Percentiles rank a stretch among this genome's conserved stretches.
phyloP scores from a whole-genome alignment of 2,888 invertebrate species.

The Peribatodes rhomboidaria region DNA sequence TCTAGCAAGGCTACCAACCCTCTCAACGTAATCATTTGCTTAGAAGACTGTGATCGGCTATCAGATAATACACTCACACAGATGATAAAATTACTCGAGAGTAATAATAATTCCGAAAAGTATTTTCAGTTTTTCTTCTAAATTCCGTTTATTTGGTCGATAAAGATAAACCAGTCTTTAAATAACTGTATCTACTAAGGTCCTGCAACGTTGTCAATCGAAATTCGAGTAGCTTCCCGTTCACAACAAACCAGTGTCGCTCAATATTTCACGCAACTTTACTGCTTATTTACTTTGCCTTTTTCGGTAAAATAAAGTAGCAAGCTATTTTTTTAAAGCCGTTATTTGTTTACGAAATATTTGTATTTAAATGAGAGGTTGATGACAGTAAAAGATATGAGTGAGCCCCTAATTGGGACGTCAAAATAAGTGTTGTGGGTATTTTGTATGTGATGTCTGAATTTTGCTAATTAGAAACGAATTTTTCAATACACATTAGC shows the following conservation, averaged over 20 bases:
- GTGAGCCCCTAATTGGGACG: constrained; percentile 16
- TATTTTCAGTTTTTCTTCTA: too few relatives aligned
- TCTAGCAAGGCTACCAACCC: too few relatives aligned
- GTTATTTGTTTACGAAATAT: constrained; percentile 30
- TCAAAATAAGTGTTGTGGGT: constrained; percentile 9
- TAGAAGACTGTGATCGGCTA: too few relatives aligned
- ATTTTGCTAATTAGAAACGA: background rate
- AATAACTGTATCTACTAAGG: too few relatives aligned
- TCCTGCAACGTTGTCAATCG: background rate
- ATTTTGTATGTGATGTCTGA: background rate
- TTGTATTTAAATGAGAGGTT: constrained; percentile 12
- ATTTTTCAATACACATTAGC: too few relatives aligned
- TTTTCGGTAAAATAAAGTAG: constrained; percentile 59
- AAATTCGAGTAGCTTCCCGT: background rate
- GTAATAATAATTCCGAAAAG: too few relatives aligned
- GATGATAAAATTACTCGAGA: too few relatives aligned
- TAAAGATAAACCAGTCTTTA: background rate
- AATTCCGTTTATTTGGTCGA: too few relatives aligned
- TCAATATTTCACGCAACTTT: constrained; percentile 65
- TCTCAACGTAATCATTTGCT: too few relatives aligned
- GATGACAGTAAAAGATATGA: constrained; percentile 23
- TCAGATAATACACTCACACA: too few relatives aligned
- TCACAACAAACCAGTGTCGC: constrained; percentile 50
- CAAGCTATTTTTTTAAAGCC: constrained; percentile 29
- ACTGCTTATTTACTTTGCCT: constrained; percentile 62